A percentile compares a stretch with the other conserved stretches of the same genome.
Evolutionary conservation across 2,797 vertebrate species (phyloP).

Genomic region (Halcyon smyrnensis): DNA sequence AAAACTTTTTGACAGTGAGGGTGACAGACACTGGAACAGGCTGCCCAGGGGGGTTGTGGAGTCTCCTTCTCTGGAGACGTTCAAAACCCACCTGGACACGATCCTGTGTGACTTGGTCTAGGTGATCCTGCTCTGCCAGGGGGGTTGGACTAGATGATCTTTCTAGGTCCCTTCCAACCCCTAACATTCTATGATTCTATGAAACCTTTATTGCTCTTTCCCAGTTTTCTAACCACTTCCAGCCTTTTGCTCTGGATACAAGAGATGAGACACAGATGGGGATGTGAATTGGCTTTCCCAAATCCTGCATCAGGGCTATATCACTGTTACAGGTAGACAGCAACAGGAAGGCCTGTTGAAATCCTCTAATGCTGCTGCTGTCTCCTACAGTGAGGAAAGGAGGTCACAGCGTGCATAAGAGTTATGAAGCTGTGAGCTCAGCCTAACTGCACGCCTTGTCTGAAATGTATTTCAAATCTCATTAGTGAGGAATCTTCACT

Average conservation of each 20-base stretch:
- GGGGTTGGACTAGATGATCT: no score
- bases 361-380: neutral
- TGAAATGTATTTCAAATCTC: neutral
- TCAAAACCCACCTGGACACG: no score
- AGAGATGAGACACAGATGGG: neutral
- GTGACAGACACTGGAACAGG: no score
- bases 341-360: neutral
- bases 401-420: neutral
- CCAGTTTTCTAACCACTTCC: neutral
- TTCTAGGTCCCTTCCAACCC: no score
- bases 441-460: neutral
- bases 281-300: neutral
- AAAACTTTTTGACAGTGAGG: no score
- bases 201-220: neutral
- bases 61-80: no score
- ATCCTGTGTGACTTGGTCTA: no score
- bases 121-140: no score
- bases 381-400: neutral
- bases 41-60: no score
- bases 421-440: neutral
- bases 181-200: no score
- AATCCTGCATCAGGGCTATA: neutral
- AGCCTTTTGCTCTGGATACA: neutral
- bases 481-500: neutral
- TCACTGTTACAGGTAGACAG: neutral